Conservation (phyloP, 2,113 vertebrate genomes). For the Penelope pileata region DNA sequence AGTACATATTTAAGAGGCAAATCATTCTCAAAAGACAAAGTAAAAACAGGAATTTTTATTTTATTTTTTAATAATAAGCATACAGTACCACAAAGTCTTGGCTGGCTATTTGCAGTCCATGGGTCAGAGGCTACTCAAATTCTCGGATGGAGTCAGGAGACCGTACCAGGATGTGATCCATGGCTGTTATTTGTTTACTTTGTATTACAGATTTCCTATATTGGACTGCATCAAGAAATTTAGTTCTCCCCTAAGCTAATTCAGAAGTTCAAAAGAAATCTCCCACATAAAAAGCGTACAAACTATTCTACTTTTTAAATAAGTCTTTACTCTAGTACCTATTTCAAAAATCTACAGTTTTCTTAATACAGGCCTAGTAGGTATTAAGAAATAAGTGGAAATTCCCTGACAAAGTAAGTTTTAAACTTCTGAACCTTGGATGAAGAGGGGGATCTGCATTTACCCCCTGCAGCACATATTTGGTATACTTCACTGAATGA, state of each 20-base stretch:
- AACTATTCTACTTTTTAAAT: neutral
- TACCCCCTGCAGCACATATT: neutral
- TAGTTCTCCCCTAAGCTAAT: neutral
- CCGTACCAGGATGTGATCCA: neutral
- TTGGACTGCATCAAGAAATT: neutral
- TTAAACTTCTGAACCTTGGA: neutral
- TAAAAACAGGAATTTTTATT: neutral
- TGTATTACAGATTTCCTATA: neutral
- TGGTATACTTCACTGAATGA: neutral
- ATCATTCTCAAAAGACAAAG: neutral
- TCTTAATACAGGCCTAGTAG: neutral
- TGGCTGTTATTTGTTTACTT: neutral
- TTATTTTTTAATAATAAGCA: neutral
- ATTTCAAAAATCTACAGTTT: neutral
- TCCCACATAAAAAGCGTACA: neutral
- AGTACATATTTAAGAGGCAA: neutral
- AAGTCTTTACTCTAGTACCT: neutral
- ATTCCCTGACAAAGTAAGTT: neutral
- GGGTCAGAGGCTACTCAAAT: neutral
- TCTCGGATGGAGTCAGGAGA: neutral
- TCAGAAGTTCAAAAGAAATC: neutral
- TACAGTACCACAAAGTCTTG: neutral
- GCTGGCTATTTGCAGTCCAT: neutral
- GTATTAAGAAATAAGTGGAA: neutral
- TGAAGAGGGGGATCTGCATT: neutral